Evolutionary conservation across 2,888 invertebrate species (phyloP).

Genomic region (Cephus rjabovi): DNA sequence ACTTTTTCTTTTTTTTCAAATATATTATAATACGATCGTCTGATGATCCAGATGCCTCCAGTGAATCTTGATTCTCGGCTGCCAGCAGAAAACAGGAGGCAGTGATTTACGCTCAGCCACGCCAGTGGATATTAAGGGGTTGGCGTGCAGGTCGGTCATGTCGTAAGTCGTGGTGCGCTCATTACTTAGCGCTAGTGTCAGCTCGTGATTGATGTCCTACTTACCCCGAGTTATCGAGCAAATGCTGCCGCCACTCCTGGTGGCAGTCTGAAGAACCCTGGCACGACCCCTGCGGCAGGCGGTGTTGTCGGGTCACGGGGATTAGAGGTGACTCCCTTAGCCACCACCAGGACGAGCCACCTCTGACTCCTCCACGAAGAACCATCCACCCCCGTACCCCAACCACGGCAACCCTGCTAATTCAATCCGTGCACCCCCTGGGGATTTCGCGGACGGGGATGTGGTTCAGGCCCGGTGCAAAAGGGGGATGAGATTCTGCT

Average conservation of each 20-base stretch:
- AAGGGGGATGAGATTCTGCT: not conserved
- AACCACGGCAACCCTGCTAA: constrained; percentile 16
- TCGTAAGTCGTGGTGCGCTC: constrained; percentile 26
- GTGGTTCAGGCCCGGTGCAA: not conserved
- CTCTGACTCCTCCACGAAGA: constrained; percentile 5
- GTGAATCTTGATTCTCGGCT: too few species aligned
- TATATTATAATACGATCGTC: too few species aligned
- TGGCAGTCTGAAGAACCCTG: constrained; percentile 7
- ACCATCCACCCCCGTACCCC: not conserved
- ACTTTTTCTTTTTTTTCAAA: too few species aligned
- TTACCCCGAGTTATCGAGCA: constrained; percentile 31
- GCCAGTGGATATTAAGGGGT: constrained; percentile 26
- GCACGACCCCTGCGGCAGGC: constrained; percentile 6
- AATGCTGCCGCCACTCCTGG: constrained; percentile 20
- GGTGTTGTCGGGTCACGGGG: constrained; percentile 13
- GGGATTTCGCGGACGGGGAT: constrained; percentile 13
- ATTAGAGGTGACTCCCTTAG: constrained; percentile 16
- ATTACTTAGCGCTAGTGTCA: constrained; percentile 29
- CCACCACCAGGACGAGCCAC: not conserved
- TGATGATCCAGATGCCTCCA: too few species aligned
- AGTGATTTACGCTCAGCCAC: constrained; percentile 14
- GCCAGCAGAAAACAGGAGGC: too few species aligned
- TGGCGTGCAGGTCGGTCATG: constrained; percentile 26
- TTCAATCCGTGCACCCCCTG: constrained; percentile 23
- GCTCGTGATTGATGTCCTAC: constrained; percentile 33